Base-by-base conservation (phyloP, 2,113 vertebrate species). In the Passer montanus region DNA sequence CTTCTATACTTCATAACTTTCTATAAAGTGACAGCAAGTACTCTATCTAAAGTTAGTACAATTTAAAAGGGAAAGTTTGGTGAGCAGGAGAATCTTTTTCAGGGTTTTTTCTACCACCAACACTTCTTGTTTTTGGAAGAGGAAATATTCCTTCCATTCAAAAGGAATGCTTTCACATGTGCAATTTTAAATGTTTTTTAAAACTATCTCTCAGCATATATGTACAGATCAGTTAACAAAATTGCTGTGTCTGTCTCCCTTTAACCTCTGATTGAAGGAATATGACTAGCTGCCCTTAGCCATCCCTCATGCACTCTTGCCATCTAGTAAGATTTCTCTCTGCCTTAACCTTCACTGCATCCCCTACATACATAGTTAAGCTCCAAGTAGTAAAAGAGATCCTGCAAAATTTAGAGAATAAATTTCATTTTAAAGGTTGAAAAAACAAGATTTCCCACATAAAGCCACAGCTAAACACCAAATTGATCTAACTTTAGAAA, bases 401-500 rank as follows among this genome's bases (percentile, higher is more conserved):
- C 23, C 41, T 2, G 2, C 6, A 56, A 89, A 94, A 82, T 31
- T 37, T 64, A 33, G 44, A 39, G 2, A 86, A 6, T 50, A 49
- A 44, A 11, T 62, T 92, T 67, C 26, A 41, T 82, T 84, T 92
- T 46, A 43, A 62, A 88, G 39, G 13, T 23, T 46, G 50, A 86
- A 80, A 79, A 79, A 59, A 86, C 13, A 90, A 72, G 46, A 55
- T 80, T 85, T 77, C 69, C 49, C 46, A 76, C 15, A 35, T 35
- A 82, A 60, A 88, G n/a, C 63, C 69, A 39, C 47, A 86, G 43
- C 35, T 74, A 89, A 92, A 87, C 30, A 72, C 7, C 52, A 33
- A 87, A 85, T 15, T 41, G 26, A 89, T 87, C 41, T 63, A 66
- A 80, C 58, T 95, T 94, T 83, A 85, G 67, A 68, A 91, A 91